Conservation (phyloP, 2,113 vertebrate genomes). For the Callospermophilus lateralis region DNA sequence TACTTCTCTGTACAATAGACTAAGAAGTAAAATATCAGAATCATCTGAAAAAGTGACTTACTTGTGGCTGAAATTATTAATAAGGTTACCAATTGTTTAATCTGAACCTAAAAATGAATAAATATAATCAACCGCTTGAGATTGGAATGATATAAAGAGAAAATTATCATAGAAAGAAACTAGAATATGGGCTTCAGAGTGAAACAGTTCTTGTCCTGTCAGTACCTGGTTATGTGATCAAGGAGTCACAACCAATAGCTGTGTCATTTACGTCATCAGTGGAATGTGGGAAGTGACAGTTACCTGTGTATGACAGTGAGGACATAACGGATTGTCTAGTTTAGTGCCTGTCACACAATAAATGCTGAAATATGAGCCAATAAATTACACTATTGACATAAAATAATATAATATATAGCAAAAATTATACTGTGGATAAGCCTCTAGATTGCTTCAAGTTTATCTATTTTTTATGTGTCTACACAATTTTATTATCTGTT, state of each 20-base stretch:
- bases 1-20: background rate
- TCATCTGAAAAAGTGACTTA: background rate
- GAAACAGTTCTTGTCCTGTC: background rate
- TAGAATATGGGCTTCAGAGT: background rate
- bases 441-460: background rate
- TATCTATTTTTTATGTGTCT: background rate
- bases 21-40: conserved; percentile 3
- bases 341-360: background rate
- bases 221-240: background rate
- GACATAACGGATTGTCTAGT: background rate
- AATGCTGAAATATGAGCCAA: conserved; percentile 40
- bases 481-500: background rate
- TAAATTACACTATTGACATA: background rate
- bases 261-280: conserved; percentile 32
- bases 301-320: background rate
- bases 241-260: background rate
- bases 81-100: background rate
- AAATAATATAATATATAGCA: background rate
- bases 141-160: background rate
- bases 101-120: background rate
- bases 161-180: background rate
- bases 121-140: background rate
- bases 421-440: background rate
- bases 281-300: background rate
- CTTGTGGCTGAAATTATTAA: background rate